Evolutionary conservation across 2,113 vertebrate genomes (phyloP), one percentile per base, ranked within the genome.

Genomic region (Mola mola): DNA sequence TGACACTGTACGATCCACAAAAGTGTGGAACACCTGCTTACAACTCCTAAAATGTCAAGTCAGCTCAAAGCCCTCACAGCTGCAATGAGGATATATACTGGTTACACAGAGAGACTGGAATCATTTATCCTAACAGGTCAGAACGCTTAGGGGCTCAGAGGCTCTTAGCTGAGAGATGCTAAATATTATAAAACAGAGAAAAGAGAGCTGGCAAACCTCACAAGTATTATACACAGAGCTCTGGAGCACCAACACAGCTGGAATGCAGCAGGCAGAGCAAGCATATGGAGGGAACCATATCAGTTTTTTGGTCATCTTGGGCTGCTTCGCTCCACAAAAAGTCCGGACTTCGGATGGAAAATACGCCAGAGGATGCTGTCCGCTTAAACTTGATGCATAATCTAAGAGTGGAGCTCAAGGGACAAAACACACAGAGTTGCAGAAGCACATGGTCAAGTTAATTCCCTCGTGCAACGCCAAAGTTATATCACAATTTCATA

Each of bases 281-380:
- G 50, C 49, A 48, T 43, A 12, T 36, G 44, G 36, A 52, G 47
- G 15, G 63, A 71, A 58, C 63, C 17, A 1, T 50, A 82, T 81
- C 69, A 58, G 34, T 80, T 80, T 83, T 78, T 78, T 75, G 86
- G 78, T 87, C 82, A 85, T 71, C 48, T 28, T 9, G 61, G 84
- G 66, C 57, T 15, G 33, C 40, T 68, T 64, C 13, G 16, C 69
- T 48, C 56, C 26, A 4, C 68, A 75, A 17, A 11, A 36, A 71
- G 66, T 78, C 68, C 58, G 81, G 77, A 83, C 63, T 56, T 21
- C 33, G 60, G 58, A 58, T 3, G 22, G 66, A 69, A 73, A 82
- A 75, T 41, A 71, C 1, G 50, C 57, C 36, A 2, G 21, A 13
- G 25, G 52, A 80, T 41, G 65, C 53, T 61, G 48, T 40, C 29